Percentiles rank a stretch among this genome's conserved stretches.
phyloP scores from a whole-genome alignment of 2,888 invertebrate species.

The Hyposoter didymator region DNA sequence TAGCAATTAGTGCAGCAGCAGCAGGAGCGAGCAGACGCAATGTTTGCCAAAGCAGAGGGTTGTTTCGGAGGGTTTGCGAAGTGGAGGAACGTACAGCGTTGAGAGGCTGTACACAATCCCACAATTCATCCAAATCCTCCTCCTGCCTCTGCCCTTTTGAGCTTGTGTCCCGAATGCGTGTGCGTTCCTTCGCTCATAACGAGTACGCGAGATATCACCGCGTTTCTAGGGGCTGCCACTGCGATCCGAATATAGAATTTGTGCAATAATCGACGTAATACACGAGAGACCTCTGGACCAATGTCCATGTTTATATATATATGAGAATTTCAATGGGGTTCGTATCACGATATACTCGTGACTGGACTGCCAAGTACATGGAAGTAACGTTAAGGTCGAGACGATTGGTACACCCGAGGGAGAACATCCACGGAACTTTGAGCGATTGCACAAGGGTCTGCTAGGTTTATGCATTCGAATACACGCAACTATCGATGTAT shows the following conservation, averaged over 20 bases:
- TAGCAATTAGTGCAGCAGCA: conserved; percentile 73
- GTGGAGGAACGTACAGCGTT: conserved; percentile 46
- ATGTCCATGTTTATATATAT: conserved; percentile 21
- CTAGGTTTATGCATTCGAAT: conserved; percentile 2
- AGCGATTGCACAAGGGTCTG: conserved; percentile 46
- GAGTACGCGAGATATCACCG: conserved; percentile 38
- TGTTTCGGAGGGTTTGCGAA: conserved; percentile 60
- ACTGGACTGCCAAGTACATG: conserved; percentile 45
- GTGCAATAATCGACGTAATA: conserved; percentile 73
- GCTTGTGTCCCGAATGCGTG: conserved; percentile 14
- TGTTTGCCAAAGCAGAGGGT: conserved; percentile 57
- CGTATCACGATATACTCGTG: conserved; percentile 43
- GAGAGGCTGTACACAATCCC: conserved; percentile 60
- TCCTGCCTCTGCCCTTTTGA: conserved; percentile 44
- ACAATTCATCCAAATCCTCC: conserved; percentile 63
- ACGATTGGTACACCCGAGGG: conserved; percentile 39
- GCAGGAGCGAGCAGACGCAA: conserved; percentile 63
- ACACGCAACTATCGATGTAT: neutral
- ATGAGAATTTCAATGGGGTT: conserved; percentile 39
- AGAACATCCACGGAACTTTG: conserved; percentile 48
- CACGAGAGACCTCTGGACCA: conserved; percentile 29
- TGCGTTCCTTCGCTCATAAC: conserved; percentile 49
- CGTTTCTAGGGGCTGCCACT: conserved; percentile 58
- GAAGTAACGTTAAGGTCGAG: conserved; percentile 25
- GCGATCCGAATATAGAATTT: conserved; percentile 74